phyloP scores from a whole-genome alignment of 2,113 vertebrate genomes.

The Sturnira hondurensis region DNA sequence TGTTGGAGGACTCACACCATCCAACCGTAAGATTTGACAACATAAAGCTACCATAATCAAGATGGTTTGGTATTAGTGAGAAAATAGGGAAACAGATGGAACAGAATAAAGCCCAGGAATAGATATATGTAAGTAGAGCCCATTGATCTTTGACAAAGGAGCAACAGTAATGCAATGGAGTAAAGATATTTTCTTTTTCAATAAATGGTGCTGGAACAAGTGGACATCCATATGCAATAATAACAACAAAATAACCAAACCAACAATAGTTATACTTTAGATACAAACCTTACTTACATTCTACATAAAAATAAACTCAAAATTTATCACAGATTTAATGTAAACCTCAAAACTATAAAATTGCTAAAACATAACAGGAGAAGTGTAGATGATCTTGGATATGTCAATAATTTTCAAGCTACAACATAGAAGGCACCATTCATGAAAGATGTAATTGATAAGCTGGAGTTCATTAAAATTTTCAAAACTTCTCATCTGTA shows the following conservation, averaged over 20 bases:
- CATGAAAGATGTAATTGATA: background rate
- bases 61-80: background rate
- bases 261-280: background rate
- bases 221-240: background rate
- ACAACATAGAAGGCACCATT: background rate
- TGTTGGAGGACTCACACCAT: background rate
- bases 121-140: background rate
- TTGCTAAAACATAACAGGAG: too few species aligned
- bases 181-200: too few species aligned
- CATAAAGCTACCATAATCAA: background rate
- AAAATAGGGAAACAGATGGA: background rate
- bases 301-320: background rate
- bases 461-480: background rate
- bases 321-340: background rate
- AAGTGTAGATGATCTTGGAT: background rate
- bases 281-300: background rate
- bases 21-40: background rate
- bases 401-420: background rate
- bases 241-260: background rate
- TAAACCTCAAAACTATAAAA: too few species aligned
- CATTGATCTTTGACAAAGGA: background rate
- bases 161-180: background rate
- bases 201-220: background rate
- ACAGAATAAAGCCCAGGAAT: background rate
- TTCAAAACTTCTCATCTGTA: background rate